phyloP scores from a whole-genome alignment of 2,113 vertebrate species.

The Pungitius pungitius region DNA sequence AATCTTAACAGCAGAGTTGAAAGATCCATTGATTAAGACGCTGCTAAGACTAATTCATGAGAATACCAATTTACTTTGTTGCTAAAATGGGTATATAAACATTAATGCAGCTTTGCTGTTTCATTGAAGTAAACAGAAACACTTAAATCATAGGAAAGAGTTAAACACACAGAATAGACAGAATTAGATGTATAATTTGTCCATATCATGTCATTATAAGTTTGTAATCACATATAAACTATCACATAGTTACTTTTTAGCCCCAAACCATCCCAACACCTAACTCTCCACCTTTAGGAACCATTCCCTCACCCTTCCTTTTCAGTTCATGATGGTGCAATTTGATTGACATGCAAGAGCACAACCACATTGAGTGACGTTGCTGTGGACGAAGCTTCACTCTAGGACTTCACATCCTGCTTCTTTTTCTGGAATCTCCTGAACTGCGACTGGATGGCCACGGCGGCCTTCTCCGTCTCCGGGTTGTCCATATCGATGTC shows the following conservation, averaged over 20 bases:
- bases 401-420: constrained; percentile 88
- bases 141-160: constrained; percentile 38
- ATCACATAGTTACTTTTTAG: constrained; percentile 57
- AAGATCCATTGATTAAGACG: constrained; percentile 1
- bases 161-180: constrained; percentile 24
- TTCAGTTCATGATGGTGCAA: constrained; percentile 66
- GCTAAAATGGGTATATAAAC: constrained; percentile 29
- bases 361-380: constrained; percentile 28
- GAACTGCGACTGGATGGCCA: constrained; percentile 98
- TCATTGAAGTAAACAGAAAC: constrained; percentile 39
- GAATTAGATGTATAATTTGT: constrained; percentile 26
- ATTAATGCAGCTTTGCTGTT: constrained; percentile 25
- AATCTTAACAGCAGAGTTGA: background rate
- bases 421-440: constrained; percentile 99
- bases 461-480: constrained; percentile 93
- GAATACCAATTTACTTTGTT: background rate
- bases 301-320: constrained; percentile 28
- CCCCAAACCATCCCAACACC: constrained; percentile 40
- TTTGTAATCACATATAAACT: constrained; percentile 63
- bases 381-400: constrained; percentile 29
- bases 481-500: constrained; percentile 96
- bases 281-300: constrained; percentile 9
- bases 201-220: constrained; percentile 32
- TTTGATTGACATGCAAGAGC: constrained; percentile 79
- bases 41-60: constrained; percentile 4